Conservation (phyloP, 2,797 vertebrate species). For the Parauchenoglanis ngamensis region DNA sequence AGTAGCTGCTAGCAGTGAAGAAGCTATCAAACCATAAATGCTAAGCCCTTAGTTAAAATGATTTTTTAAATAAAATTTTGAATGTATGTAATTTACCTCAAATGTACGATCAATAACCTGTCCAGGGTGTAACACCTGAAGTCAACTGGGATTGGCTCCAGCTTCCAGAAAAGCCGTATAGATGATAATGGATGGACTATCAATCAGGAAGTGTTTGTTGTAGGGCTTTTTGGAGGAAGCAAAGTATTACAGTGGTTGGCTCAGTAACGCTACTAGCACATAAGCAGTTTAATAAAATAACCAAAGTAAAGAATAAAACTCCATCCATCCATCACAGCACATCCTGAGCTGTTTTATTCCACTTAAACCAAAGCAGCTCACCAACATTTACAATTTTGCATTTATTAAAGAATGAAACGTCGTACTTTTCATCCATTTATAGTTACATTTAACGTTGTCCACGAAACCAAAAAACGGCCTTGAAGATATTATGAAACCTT, state of each 20-base stretch:
- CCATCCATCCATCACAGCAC: neutral
- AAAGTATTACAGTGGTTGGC: neutral
- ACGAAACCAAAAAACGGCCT: neutral
- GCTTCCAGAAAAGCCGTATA: too few species aligned
- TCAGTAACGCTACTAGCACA: neutral
- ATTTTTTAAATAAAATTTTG: neutral
- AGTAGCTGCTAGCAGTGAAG: neutral
- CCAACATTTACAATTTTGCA: neutral
- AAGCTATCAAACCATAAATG: neutral
- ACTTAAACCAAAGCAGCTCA: neutral
- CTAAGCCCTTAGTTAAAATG: neutral
- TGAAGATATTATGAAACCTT: neutral
- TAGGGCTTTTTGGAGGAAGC: neutral
- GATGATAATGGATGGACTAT: neutral
- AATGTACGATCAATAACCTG: neutral
- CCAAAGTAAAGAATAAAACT: neutral
- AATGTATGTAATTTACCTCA: neutral
- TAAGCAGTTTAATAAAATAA: neutral
- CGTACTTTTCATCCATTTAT: neutral
- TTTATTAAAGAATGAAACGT: neutral
- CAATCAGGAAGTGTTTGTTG: neutral
- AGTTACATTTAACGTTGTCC: neutral
- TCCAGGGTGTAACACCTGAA: too few species aligned
- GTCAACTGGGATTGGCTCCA: too few species aligned
- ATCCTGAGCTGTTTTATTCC: neutral